Conservation (phyloP, 2,888 invertebrate genomes). For the Caenorhabditis zanzibari region DNA sequence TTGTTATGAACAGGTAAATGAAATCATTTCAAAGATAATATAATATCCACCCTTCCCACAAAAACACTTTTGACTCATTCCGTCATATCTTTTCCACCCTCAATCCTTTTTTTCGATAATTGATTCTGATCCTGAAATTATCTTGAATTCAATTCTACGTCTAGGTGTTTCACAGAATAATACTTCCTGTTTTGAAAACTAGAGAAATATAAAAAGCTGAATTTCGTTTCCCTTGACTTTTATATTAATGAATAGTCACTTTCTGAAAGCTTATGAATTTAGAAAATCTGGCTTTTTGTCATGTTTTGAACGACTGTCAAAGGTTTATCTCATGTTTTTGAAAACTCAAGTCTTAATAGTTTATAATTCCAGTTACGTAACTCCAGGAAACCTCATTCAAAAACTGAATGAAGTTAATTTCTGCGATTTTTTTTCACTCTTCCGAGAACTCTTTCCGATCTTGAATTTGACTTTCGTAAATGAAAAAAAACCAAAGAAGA, state of each 20-base stretch:
- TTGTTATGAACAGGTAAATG: slow-evolving; percentile 13
- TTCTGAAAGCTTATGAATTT: neutral
- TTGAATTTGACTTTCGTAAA: too few species aligned
- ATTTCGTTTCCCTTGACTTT: neutral
- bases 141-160: neutral
- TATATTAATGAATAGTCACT: neutral
- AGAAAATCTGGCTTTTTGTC: neutral
- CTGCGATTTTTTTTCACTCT: neutral
- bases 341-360: neutral
- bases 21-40: slow-evolving; percentile 17
- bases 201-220: neutral
- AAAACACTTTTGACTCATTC: slow-evolving; percentile 22
- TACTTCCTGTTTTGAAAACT: slow-evolving; percentile 7
- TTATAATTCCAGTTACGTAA: neutral
- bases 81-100: neutral
- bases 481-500: neutral
- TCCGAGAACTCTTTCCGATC: too few species aligned
- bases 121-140: slow-evolving; percentile 8
- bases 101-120: neutral
- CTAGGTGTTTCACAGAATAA: neutral
- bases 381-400: too few species aligned
- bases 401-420: neutral
- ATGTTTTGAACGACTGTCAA: neutral
- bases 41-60: neutral
- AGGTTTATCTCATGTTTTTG: neutral